Conservation (phyloP, 2,113 vertebrate genomes). For the Carlito syrichta region DNA sequence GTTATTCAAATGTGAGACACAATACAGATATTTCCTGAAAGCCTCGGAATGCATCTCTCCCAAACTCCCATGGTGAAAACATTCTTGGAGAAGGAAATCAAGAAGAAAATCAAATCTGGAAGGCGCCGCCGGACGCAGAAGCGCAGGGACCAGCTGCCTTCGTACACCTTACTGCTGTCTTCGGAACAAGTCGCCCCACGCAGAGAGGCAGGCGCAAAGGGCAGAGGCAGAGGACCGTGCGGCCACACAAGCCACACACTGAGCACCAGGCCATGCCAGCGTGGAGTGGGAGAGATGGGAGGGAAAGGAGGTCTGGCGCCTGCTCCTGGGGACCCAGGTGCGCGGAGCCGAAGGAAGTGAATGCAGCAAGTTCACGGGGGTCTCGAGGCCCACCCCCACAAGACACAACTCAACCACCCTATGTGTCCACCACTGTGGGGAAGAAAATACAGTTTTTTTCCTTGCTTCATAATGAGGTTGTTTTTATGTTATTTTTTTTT, state of each 20-base stretch:
- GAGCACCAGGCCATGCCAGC: accelerated
- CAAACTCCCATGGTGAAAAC: background rate
- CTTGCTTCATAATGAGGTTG: background rate
- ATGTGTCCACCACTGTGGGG: accelerated
- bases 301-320: no score
- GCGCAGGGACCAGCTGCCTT: accelerated
- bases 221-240: background rate
- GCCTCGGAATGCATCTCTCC: background rate
- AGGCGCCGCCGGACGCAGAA: background rate
- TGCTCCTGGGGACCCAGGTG: no score
- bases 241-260: accelerated
- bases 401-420: accelerated
- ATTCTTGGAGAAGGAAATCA: background rate
- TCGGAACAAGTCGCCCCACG: no score
- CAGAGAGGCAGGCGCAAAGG: background rate
- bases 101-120: background rate
- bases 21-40: background rate
- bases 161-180: background rate
- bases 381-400: no score
- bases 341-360: background rate
- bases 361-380: no score
- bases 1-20: background rate
- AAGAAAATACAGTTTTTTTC: background rate
- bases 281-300: accelerated
- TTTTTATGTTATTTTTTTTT: no score